Percentiles rank a stretch among this genome's conserved stretches.
Conservation (phyloP, 2,797 vertebrate genomes). For the Spinibarbus caldwelli region DNA sequence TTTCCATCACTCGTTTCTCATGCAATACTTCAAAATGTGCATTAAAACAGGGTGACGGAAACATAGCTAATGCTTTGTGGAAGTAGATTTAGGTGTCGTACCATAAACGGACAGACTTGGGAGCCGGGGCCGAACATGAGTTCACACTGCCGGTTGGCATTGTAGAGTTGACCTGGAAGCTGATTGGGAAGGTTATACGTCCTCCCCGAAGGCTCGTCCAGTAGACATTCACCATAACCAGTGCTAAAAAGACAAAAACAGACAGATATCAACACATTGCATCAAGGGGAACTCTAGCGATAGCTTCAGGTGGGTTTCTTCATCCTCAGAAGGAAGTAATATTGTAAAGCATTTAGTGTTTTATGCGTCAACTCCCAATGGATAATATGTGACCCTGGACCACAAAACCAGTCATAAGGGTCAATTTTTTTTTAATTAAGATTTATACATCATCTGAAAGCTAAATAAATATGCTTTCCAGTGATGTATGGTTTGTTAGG, state of each 20-base stretch:
- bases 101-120: constrained; percentile 96
- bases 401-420: no score
- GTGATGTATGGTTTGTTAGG: no score
- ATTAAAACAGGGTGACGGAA: background rate
- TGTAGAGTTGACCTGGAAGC: constrained; percentile 90
- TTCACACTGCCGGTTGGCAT: constrained; percentile 94
- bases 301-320: background rate
- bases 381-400: constrained; percentile 6
- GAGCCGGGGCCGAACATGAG: constrained; percentile 94
- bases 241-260: constrained; percentile 75
- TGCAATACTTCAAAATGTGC: no score
- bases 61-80: background rate
- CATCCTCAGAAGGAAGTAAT: constrained; percentile 8
- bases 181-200: constrained; percentile 86
- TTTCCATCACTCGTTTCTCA: no score
- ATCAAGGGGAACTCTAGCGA: background rate
- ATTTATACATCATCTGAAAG: no score
- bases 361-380: constrained; percentile 51
- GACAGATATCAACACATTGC: constrained; percentile 7
- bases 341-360: constrained; percentile 34
- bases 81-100: constrained; percentile 68
- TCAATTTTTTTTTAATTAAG: no score
- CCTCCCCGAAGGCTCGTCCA: constrained; percentile 88
- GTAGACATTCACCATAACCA: constrained; percentile 94
- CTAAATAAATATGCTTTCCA: no score